Percentiles rank a stretch among this genome's conserved stretches.
Conservation (phyloP, 2,797 vertebrate species). For the Miichthys miiuy region DNA sequence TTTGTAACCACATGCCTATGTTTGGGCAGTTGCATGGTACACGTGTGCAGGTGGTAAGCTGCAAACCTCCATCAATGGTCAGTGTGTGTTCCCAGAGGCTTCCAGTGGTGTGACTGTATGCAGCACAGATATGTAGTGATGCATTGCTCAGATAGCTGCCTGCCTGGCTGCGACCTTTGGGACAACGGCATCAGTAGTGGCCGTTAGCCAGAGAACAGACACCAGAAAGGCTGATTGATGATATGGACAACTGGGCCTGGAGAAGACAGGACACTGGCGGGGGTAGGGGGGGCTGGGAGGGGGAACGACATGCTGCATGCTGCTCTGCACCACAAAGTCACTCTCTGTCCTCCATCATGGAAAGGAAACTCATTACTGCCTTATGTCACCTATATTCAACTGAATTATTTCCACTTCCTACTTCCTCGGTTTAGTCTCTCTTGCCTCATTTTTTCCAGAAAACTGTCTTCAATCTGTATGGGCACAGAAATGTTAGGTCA, state of each 20-base stretch:
- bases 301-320: background rate
- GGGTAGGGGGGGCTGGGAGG: background rate
- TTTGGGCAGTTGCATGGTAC: conserved; percentile 13
- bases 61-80: background rate
- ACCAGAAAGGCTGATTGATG: conserved; percentile 65
- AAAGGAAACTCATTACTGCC: conserved; percentile 17
- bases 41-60: conserved; percentile 28
- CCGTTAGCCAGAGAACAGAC: conserved; percentile 53
- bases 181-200: conserved; percentile 46
- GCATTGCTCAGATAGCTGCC: conserved; percentile 64
- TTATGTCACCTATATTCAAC: background rate
- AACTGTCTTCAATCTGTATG: background rate
- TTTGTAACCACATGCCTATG: conserved; percentile 23
- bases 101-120: conserved; percentile 45
- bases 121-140: conserved; percentile 32
- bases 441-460: background rate
- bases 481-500: background rate
- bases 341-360: background rate
- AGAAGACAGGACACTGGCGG: background rate
- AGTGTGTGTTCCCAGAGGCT: conserved; percentile 29
- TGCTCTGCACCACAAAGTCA: background rate
- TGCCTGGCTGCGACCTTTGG: conserved; percentile 64
- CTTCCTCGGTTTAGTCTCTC: background rate
- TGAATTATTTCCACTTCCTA: conserved; percentile 3
- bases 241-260: conserved; percentile 66